Evolutionary conservation across 2,888 invertebrate genomes (phyloP), one percentile per base, ranked within the genome.

Genomic region (Isotomurus palustris): DNA sequence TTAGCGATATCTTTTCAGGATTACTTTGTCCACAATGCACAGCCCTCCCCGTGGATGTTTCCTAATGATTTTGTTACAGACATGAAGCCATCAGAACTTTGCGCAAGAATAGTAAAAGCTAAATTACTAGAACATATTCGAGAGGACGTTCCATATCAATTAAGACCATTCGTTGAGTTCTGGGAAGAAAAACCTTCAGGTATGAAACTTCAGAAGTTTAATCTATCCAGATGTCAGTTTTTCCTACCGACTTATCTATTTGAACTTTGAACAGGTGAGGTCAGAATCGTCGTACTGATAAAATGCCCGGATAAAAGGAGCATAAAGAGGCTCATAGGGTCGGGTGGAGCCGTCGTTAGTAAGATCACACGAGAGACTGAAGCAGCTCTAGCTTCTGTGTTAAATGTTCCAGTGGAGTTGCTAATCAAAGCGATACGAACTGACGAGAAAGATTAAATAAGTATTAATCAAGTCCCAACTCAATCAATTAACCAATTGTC

Each of bases 121-220:
- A 87, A 87, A 68, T 79, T 95, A 38, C 75, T 97, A 58, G 90
- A 97, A 73, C 82, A 84, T 72, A 76, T 95, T 41, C 83, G 86
- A 0, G 82, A 90, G 67, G 91, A 95, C 78, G 82, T 96, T 41
- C 96, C 96, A 0, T 96, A 96, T 73, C 79, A 75, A 38, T 73
- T 94, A 3, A 77, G 80, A 59, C 79, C 84, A 6, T 72, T 78
- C 48, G 73, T 91, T 17, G 87, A 89, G 73, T 84, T 71, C 56
- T 77, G 77, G 76, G 73, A 76, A 17, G 70, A 74, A 3, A 53
- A 63, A 44, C 53, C 64, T 2, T 27, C 51, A 27, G 73, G 72
- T 72, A 64, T n/a, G n/a, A n/a, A n/a, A n/a, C n/a, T n/a, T 62
- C 12, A 22, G 17, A n/a, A 54, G 1, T 24, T 54, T n/a, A 36